These are phyloP conservation scores for Chiloscyllium plagiosum DNA, from an alignment of 2,113 vertebrate species.

Conservation along the genomic window DNA sequence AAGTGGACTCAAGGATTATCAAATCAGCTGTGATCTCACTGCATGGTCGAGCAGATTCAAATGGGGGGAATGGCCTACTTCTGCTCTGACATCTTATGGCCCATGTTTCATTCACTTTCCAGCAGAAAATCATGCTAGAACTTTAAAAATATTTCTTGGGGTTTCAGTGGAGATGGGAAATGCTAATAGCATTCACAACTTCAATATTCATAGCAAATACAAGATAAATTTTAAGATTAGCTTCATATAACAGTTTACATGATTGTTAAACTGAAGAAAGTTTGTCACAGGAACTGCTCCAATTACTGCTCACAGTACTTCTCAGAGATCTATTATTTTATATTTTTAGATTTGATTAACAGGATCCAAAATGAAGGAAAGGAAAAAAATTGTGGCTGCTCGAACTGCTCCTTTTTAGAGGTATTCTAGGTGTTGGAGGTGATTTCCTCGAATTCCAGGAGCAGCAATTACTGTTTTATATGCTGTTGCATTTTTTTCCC, in stretches of 20 bases:
- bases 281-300: neutral
- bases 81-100: too few relatives aligned
- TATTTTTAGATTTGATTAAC: neutral
- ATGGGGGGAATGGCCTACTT: too few relatives aligned
- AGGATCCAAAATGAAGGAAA: too few relatives aligned
- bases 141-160: neutral
- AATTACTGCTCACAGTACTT: neutral
- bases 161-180: neutral
- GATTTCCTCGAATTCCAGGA: too few relatives aligned
- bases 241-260: neutral
- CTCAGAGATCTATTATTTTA: neutral
- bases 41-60: too few relatives aligned
- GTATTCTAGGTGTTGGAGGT: too few relatives aligned
- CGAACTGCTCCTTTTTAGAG: too few relatives aligned
- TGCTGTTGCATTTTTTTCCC: too few relatives aligned
- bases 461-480: too few relatives aligned
- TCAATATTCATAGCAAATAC: neutral
- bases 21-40: too few relatives aligned
- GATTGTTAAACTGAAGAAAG: neutral
- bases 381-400: too few relatives aligned
- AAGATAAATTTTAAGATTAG: neutral
- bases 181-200: neutral
- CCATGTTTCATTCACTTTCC: neutral
- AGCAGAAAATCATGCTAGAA: neutral
- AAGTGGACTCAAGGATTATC: too few relatives aligned